These are phyloP conservation scores for Cotesia congregata DNA, from an alignment of 2,888 invertebrate species.

Conservation along the genomic window DNA sequence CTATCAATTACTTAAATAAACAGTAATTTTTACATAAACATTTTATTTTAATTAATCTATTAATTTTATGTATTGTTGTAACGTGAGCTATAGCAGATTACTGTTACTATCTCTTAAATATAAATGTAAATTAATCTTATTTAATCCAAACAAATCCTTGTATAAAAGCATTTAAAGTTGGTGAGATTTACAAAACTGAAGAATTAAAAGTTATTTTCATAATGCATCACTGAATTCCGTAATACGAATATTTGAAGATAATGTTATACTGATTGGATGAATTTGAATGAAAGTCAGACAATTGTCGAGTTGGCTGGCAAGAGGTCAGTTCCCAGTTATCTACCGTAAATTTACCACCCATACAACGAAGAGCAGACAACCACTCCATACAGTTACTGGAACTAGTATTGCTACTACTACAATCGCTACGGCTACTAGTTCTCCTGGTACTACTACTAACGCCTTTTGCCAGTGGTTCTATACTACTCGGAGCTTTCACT, in stretches of 20 bases:
- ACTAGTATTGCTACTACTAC: slow-evolving; percentile 3
- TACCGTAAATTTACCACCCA: slow-evolving; percentile 25
- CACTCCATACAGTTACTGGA: background rate
- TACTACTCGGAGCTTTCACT: slow-evolving; percentile 13
- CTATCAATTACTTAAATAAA: too few relatives aligned
- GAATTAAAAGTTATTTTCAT: background rate
- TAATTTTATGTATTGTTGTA: too few relatives aligned
- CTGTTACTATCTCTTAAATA: too few relatives aligned
- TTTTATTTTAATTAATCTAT: too few relatives aligned
- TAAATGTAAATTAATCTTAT: too few relatives aligned
- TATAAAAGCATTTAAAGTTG: too few relatives aligned
- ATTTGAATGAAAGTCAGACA: slow-evolving; percentile 8
- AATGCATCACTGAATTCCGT: background rate
- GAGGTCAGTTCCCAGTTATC: slow-evolving; percentile 22
- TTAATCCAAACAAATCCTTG: too few relatives aligned
- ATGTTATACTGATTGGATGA: slow-evolving; percentile 1
- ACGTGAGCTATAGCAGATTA: too few relatives aligned
- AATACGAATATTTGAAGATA: background rate
- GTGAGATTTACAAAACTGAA: background rate
- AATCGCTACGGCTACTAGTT: background rate
- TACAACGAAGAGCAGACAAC: slow-evolving; percentile 15
- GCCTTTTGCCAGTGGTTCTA: slow-evolving; percentile 10
- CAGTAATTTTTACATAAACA: too few relatives aligned
- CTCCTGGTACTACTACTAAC: background rate
- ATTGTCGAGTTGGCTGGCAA: slow-evolving; percentile 12